Percentiles rank a stretch among this genome's conserved stretches.
Evolutionary conservation across 2,888 invertebrate genomes (phyloP).

Genomic region (Oligia strigilis): DNA sequence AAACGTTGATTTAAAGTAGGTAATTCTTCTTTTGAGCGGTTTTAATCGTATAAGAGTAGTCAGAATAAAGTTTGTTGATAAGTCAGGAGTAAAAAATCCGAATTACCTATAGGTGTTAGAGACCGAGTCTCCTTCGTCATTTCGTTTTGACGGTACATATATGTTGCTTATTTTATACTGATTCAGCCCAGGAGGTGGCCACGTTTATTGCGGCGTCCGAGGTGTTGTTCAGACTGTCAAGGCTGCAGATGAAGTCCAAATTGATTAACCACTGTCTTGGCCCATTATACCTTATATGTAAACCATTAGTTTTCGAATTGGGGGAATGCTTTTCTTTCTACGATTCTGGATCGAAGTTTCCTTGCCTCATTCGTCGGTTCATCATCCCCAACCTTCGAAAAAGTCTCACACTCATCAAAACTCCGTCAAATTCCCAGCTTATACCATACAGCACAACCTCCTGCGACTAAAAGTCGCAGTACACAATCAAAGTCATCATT

Average conservation of each 20-base stretch:
- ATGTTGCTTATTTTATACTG: too few relatives aligned
- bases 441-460: neutral
- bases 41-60: neutral
- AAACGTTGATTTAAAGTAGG: neutral
- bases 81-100: neutral
- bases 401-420: neutral
- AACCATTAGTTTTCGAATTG: too few relatives aligned
- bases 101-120: neutral
- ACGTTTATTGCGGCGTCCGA: too few relatives aligned
- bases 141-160: too few relatives aligned
- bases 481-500: conserved; percentile 61
- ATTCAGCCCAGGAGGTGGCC: too few relatives aligned
- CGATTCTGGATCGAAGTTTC: neutral
- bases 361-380: too few relatives aligned
- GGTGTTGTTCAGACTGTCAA: too few relatives aligned
- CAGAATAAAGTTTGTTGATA: neutral
- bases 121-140: too few relatives aligned
- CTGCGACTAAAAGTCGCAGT: conserved; percentile 27
- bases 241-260: neutral
- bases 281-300: neutral
- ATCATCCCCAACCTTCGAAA: neutral
- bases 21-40: neutral
- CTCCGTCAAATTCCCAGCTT: too few relatives aligned
- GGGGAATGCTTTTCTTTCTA: neutral
- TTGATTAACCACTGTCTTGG: neutral